A percentile compares a stretch with the other conserved stretches of the same genome.
Conservation (phyloP, 37 sponge, comb jelly and placozoan species). For the Mnemiopsis leidyi region DNA sequence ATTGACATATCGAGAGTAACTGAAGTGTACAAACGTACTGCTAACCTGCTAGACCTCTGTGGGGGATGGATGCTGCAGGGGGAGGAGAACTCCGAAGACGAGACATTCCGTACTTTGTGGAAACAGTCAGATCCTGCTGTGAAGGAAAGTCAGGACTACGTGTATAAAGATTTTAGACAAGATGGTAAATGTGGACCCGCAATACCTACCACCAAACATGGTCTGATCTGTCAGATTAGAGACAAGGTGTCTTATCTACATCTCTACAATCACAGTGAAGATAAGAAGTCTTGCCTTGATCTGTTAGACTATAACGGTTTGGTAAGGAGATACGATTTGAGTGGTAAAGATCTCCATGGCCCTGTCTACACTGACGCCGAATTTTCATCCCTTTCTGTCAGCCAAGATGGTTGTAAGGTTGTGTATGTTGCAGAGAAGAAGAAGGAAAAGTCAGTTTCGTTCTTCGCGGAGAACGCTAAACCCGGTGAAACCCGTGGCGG, state of each 20-base stretch:
- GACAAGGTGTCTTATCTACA: background rate
- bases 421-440: constrained; percentile 89
- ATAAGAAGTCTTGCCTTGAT: constrained; percentile 7
- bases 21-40: background rate
- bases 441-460: constrained; percentile 75
- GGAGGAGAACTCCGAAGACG: background rate
- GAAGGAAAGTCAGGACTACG: background rate
- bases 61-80: background rate
- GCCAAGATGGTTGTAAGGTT: constrained; percentile 72
- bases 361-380: constrained; percentile 36
- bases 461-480: constrained; percentile 69
- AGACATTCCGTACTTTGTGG: constrained; percentile 11
- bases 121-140: background rate
- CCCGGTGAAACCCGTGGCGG: background rate
- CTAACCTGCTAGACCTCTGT: background rate
- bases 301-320: background rate
- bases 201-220: background rate
- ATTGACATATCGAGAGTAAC: background rate
- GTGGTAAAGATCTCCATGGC: constrained; percentile 21
- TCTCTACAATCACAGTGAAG: background rate
- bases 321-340: background rate
- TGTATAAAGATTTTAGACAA: background rate
- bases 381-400: constrained; percentile 68
- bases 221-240: background rate
- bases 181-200: background rate